Conservation (phyloP, 2,888 invertebrate species). For the Hirtodrosophila trivittata region DNA sequence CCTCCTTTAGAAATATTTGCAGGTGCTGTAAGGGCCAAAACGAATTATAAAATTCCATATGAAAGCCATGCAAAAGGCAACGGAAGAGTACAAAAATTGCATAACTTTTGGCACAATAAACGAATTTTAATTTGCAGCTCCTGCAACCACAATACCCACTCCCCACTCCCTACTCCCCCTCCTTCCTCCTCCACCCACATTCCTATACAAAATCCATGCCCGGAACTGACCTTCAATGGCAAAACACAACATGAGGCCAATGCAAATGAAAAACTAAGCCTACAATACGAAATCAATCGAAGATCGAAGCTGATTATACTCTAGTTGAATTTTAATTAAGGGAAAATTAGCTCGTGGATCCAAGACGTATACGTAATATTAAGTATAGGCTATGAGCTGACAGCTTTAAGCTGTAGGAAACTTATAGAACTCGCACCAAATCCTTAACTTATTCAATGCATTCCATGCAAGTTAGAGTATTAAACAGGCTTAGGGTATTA, state of each 20-base stretch:
- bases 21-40: constrained; percentile 42
- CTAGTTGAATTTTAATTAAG: constrained; percentile 15
- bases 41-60: constrained; percentile 52
- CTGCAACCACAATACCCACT: constrained; percentile 37
- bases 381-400: no score
- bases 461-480: constrained; percentile 38
- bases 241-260: constrained; percentile 39
- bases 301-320: constrained; percentile 34
- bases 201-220: constrained; percentile 3
- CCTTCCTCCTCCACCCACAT: background rate
- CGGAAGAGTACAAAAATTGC: constrained; percentile 50
- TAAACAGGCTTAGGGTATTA: constrained; percentile 16
- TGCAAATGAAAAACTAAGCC: constrained; percentile 43
- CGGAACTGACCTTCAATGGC: constrained; percentile 42
- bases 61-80: constrained; percentile 22
- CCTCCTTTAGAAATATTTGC: constrained; percentile 75
- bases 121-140: constrained; percentile 73
- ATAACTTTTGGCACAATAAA: constrained; percentile 71
- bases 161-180: constrained; percentile 6
- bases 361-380: background rate
- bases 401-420: no score
- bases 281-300: constrained; percentile 6
- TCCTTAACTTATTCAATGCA: no score
- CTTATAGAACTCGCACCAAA: no score
- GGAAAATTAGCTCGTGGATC: background rate